These are phyloP conservation scores for Petroica traversi DNA, from an alignment of 2,113 vertebrate genomes.

Conservation along the genomic window DNA sequence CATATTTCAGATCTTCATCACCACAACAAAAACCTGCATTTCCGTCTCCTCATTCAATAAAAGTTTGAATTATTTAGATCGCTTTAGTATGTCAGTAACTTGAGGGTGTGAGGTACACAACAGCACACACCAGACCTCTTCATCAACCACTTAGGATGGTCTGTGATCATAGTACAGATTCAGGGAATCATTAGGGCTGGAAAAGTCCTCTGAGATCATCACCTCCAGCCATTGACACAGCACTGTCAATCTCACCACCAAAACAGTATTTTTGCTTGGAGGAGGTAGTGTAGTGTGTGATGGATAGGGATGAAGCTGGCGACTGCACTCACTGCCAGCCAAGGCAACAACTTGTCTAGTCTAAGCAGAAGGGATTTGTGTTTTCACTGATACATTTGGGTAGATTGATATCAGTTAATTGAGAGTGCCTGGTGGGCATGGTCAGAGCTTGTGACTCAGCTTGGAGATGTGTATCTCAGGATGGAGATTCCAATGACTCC, in stretches of 20 bases:
- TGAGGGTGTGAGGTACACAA: too few species aligned
- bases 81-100: background rate
- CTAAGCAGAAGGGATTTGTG: background rate
- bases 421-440: background rate
- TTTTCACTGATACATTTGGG: background rate
- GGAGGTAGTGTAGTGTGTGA: background rate
- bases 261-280: background rate
- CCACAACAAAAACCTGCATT: background rate
- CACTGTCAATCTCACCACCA: background rate
- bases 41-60: background rate
- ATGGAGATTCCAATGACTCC: background rate
- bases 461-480: background rate
- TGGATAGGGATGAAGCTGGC: background rate
- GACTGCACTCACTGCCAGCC: too few species aligned
- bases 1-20: accelerated
- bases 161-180: accelerated
- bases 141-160: accelerated
- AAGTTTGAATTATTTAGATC: background rate
- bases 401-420: background rate
- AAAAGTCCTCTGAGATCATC: background rate
- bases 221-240: background rate
- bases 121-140: accelerated
- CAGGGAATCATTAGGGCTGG: background rate
- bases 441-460: background rate
- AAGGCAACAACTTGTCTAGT: background rate